These are phyloP conservation scores for Anseranas semipalmata DNA, from an alignment of 2,113 vertebrate species.

Conservation along the genomic window DNA sequence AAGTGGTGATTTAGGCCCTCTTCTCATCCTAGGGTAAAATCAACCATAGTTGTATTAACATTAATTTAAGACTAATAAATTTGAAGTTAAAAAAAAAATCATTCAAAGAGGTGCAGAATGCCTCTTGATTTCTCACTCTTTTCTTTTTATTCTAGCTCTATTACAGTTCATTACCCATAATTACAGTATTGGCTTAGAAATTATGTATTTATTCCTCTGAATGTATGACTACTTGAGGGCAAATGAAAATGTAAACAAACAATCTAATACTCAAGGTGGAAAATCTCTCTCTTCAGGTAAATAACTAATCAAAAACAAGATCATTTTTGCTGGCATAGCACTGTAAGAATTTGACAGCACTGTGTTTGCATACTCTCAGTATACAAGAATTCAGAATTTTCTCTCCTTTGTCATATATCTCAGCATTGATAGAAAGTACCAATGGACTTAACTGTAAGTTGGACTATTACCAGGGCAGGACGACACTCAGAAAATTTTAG, in stretches of 20 bases:
- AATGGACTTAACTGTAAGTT: background rate
- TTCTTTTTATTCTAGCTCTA: conserved; percentile 15
- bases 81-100: background rate
- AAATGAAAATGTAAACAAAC: conserved; percentile 61
- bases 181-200: conserved; percentile 55
- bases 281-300: conserved; percentile 57
- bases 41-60: background rate
- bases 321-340: background rate
- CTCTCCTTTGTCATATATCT: background rate
- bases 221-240: conserved; percentile 44
- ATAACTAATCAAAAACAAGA: conserved; percentile 54
- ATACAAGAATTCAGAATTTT: background rate
- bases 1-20: background rate
- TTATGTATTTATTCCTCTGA: conserved; percentile 54
- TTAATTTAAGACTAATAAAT: background rate
- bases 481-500: background rate
- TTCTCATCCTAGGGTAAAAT: background rate
- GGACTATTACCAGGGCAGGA: background rate
- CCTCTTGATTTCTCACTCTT: conserved; percentile 46
- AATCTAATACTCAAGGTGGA: conserved; percentile 41
- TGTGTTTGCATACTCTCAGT: background rate
- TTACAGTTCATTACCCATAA: conserved; percentile 51
- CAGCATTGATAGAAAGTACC: background rate
- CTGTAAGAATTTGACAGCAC: background rate
- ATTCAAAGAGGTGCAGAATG: background rate